Evolutionary conservation across 2,113 vertebrate genomes (phyloP).

Genomic region (Phyllostomus discolor): DNA sequence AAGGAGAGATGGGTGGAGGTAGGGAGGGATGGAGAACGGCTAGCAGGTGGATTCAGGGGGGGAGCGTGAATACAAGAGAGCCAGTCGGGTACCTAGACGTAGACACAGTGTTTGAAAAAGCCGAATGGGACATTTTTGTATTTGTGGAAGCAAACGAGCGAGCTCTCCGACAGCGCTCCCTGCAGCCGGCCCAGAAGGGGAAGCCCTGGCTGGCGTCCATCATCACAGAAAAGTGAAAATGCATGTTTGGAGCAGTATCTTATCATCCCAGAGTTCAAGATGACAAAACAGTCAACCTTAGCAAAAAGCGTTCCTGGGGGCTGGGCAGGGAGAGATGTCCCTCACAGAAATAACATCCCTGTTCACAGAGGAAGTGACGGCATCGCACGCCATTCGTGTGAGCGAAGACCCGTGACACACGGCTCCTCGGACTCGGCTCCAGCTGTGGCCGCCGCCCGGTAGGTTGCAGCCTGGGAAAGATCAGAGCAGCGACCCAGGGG

Average conservation of each 20-base stretch:
- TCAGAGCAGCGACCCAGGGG: neutral
- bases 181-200: neutral
- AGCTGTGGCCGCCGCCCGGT: slow-evolving; percentile 7
- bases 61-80: neutral
- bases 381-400: neutral
- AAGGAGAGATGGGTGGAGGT: neutral
- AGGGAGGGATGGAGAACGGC: neutral
- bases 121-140: neutral
- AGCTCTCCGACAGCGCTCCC: neutral
- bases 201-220: neutral
- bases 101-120: neutral
- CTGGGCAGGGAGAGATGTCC: neutral
- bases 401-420: neutral
- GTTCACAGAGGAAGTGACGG: neutral
- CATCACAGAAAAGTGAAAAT: neutral
- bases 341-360: neutral
- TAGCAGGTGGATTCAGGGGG: neutral
- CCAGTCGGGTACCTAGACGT: neutral
- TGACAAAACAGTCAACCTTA: neutral
- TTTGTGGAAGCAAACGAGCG: neutral
- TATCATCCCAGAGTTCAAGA: neutral
- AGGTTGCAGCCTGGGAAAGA: slow-evolving; percentile 36
- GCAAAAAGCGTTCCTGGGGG: neutral
- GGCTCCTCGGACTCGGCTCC: neutral
- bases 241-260: fast-evolving